Evolutionary conservation across 2,113 vertebrate genomes (phyloP).

Genomic region (Urocitellus parryii): DNA sequence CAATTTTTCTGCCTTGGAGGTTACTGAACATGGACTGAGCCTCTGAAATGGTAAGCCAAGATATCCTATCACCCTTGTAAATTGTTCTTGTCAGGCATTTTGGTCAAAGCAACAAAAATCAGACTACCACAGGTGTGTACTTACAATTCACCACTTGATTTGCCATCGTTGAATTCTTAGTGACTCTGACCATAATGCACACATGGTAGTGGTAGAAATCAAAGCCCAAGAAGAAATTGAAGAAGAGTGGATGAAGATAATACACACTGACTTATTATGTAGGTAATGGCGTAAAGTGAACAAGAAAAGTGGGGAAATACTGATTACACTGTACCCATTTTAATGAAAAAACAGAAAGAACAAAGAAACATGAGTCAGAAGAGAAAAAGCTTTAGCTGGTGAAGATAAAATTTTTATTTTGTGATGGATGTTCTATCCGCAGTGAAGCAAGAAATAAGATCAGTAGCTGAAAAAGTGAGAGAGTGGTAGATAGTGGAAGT

Average conservation of each 20-base stretch:
- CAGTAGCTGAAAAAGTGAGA: neutral
- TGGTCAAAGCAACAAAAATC: too few relatives aligned
- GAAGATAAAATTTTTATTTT: neutral
- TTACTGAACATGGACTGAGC: too few relatives aligned
- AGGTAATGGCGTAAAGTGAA: neutral
- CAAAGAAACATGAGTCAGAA: neutral
- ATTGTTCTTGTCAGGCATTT: too few relatives aligned
- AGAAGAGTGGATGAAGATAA: neutral
- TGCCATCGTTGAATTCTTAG: neutral
- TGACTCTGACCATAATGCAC: neutral
- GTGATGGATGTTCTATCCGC: neutral
- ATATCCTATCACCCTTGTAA: too few relatives aligned
- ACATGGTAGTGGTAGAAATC: neutral
- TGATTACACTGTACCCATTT: neutral
- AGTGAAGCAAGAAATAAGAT: neutral
- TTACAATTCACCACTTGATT: neutral
- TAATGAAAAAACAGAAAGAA: neutral
- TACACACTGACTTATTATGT: neutral
- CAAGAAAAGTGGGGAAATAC: neutral
- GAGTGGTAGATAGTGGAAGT: rapidly evolving
- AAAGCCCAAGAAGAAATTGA: neutral
- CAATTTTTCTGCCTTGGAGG: too few relatives aligned
- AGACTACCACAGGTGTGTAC: too few relatives aligned
- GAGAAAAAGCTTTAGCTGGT: neutral
- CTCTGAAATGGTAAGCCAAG: too few relatives aligned